Conservation (phyloP, 2,797 vertebrate species). For the Phoeniculus purpureus region DNA sequence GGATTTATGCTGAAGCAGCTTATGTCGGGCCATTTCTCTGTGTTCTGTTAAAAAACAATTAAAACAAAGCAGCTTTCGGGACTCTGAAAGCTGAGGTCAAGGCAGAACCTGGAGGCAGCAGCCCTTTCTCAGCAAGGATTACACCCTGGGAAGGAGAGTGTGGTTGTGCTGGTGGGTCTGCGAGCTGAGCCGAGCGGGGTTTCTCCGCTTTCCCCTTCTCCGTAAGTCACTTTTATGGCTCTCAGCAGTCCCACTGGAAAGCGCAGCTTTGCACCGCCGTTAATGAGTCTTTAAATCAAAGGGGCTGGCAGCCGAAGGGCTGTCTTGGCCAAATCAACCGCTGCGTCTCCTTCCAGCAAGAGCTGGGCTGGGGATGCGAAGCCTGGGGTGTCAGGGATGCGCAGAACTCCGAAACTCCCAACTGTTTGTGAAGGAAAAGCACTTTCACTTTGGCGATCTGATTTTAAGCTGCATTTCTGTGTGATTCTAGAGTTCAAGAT, state of each 20-base stretch:
- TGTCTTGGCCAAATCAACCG: not conserved
- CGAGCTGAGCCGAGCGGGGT: rapidly evolving
- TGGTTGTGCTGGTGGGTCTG: not conserved
- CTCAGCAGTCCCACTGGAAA: not conserved
- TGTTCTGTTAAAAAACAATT: not conserved
- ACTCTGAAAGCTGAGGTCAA: not conserved
- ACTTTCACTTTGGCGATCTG: too few species aligned
- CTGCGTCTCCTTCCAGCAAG: not conserved
- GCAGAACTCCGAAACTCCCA: rapidly evolving
- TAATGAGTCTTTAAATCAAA: slow-evolving; percentile 44
- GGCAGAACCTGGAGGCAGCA: not conserved
- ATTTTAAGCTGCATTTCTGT: not conserved
- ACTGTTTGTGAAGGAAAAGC: too few species aligned
- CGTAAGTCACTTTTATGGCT: slow-evolving; percentile 12
- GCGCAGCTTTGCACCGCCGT: not conserved
- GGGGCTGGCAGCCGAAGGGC: not conserved
- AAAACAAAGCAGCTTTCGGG: not conserved
- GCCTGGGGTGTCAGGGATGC: not conserved
- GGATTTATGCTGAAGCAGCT: not conserved
- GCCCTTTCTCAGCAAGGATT: not conserved
- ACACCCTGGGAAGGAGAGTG: not conserved
- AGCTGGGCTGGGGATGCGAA: not conserved
- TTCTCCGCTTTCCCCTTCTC: not conserved
- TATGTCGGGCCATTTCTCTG: not conserved
- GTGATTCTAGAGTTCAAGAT: not conserved